Evolutionary conservation across 2,113 vertebrate species (phyloP).

Genomic region (Oostethus manadensis): DNA sequence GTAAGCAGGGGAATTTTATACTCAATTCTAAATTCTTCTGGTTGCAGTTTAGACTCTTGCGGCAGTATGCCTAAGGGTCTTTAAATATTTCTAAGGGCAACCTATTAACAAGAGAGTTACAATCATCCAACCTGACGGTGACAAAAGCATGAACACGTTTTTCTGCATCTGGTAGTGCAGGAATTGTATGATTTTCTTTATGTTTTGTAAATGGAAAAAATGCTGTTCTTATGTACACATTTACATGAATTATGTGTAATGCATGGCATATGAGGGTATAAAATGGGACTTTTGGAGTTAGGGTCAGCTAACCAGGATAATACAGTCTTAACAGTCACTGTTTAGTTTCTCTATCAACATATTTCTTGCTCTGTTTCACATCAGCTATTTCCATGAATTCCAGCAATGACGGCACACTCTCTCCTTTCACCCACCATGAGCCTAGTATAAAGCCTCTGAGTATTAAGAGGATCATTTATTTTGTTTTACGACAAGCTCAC

Average conservation of each 20-base stretch:
- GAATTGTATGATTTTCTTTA: too few relatives aligned
- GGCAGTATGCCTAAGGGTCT: too few relatives aligned
- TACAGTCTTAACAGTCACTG: background rate
- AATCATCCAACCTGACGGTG: too few relatives aligned
- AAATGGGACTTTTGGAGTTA: constrained; percentile 15
- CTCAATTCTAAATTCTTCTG: too few relatives aligned
- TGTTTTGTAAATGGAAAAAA: too few relatives aligned
- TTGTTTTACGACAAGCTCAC: constrained; percentile 1
- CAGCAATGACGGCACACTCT: background rate
- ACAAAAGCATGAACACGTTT: too few relatives aligned
- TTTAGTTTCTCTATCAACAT: constrained; percentile 1
- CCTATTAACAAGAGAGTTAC: too few relatives aligned
- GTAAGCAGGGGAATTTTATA: too few relatives aligned
- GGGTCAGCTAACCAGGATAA: constrained; percentile 1
- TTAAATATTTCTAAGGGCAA: too few relatives aligned
- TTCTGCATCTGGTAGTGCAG: too few relatives aligned
- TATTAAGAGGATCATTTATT: constrained; percentile 1
- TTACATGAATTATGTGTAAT: constrained; percentile 30
- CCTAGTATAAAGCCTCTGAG: constrained; percentile 7
- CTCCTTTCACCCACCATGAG: background rate
- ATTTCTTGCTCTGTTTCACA: constrained; percentile 9
- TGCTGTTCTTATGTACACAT: too few relatives aligned
- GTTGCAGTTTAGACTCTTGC: too few relatives aligned
- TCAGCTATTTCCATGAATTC: constrained; percentile 10
- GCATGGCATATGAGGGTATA: constrained; percentile 27